Conservation (phyloP, 2,888 invertebrate genomes). For the Lochmaea crataegi region DNA sequence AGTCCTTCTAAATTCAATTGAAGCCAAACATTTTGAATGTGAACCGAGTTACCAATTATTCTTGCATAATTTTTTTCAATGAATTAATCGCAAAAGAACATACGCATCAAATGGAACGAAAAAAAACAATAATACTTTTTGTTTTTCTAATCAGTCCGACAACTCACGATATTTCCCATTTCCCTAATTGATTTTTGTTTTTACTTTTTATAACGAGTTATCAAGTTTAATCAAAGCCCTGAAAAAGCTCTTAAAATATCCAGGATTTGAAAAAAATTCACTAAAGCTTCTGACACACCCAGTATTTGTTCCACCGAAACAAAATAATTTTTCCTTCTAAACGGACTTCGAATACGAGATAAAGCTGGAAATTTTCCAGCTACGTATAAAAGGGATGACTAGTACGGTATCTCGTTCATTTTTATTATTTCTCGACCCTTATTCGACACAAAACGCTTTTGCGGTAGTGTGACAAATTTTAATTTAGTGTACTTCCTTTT, state of each 20-base stretch:
- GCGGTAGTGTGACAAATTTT: slow-evolving; percentile 35
- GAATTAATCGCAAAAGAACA: no score
- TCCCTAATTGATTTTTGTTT: not conserved
- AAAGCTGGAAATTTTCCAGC: slow-evolving; percentile 33
- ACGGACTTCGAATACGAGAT: slow-evolving; percentile 10
- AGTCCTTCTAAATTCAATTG: no score
- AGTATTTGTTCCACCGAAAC: no score
- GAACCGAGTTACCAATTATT: no score
- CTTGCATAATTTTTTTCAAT: no score
- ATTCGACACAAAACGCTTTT: slow-evolving; percentile 32
- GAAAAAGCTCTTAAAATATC: no score
- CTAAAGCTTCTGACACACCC: no score
- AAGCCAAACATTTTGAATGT: no score
- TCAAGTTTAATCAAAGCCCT: no score
- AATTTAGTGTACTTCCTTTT: slow-evolving; percentile 23
- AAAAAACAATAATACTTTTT: not conserved
- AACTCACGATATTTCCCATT: not conserved
- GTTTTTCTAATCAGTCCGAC: not conserved
- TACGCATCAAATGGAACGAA: not conserved
- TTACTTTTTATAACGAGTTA: not conserved
- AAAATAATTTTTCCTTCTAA: no score
- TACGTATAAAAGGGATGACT: slow-evolving; percentile 32
- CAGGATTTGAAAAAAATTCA: no score
- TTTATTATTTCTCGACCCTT: slow-evolving; percentile 39
- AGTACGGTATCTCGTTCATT: slow-evolving; percentile 27